These are phyloP conservation scores for Aplysina aerophoba DNA, from an alignment of 37 sponge, comb jelly and placozoan genomes.

Conservation along the genomic window DNA sequence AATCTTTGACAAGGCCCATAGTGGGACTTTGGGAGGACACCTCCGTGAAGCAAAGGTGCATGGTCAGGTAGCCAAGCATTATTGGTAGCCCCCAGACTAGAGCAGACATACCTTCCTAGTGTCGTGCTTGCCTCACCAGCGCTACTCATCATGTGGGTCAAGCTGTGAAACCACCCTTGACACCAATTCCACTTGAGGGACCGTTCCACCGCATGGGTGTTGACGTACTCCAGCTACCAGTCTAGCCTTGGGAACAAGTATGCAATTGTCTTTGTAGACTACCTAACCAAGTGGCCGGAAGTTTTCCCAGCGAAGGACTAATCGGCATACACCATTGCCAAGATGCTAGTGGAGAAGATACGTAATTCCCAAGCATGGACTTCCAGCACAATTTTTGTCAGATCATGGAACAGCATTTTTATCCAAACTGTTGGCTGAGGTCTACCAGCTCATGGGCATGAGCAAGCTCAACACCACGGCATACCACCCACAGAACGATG, in stretches of 20 bases:
- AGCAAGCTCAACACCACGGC: slow-evolving; percentile 46
- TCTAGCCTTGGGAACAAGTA: slow-evolving; percentile 10
- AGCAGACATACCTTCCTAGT: slow-evolving; percentile 5
- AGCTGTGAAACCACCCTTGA: no score
- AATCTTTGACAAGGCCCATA: slow-evolving; percentile 28
- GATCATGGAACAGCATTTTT: slow-evolving; percentile 36
- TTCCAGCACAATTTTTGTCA: slow-evolving; percentile 36
- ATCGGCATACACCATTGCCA: slow-evolving; percentile 45
- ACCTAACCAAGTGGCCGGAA: slow-evolving; percentile 55
- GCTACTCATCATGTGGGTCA: slow-evolving; percentile 29
- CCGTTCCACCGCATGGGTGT: slow-evolving; percentile 37
- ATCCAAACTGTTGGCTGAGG: slow-evolving; percentile 19
- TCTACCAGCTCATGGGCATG: neutral
- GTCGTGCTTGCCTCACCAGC: slow-evolving; percentile 35
- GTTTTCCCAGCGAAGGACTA: slow-evolving; percentile 40
- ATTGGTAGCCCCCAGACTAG: slow-evolving; percentile 52
- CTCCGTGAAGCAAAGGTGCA: slow-evolving; percentile 2
- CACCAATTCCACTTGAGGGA: slow-evolving; percentile 28
- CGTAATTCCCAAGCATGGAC: slow-evolving; percentile 43
- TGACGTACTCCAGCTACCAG: slow-evolving; percentile 23
- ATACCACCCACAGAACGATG: slow-evolving; percentile 63
- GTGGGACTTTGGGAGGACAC: slow-evolving; percentile 38
- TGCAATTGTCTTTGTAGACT: slow-evolving; percentile 65
- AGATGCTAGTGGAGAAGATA: slow-evolving; percentile 39
- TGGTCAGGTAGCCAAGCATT: slow-evolving; percentile 13